A percentile compares a stretch with the other conserved stretches of the same genome.
phyloP scores from a whole-genome alignment of 2,888 invertebrate species.

The Aphrophora alni region DNA sequence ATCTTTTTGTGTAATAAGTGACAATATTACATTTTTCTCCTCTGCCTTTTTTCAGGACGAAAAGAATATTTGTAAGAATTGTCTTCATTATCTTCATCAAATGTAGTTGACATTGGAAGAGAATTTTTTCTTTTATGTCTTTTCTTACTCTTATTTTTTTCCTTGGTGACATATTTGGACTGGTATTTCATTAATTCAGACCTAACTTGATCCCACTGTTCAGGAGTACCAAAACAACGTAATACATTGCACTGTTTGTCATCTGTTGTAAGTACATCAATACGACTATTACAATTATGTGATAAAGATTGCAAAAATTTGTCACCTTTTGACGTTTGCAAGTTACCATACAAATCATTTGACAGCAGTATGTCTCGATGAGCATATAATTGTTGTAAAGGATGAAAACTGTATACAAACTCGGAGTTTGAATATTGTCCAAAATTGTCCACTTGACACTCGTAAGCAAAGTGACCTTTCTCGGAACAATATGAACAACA shows the following conservation, averaged over 20 bases:
- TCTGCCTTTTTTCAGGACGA: no score
- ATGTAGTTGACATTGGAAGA: no score
- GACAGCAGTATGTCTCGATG: background rate
- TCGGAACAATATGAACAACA: background rate
- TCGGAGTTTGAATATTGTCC: background rate
- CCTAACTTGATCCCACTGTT: background rate
- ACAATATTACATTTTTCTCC: no score
- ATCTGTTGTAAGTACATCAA: background rate
- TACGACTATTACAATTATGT: background rate
- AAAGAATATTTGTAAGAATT: no score
- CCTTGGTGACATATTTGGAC: no score
- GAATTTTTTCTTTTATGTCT: no score
- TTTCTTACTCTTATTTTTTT: no score
- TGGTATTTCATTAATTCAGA: background rate
- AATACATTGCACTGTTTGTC: background rate
- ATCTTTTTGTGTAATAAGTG: no score
- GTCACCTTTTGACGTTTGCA: background rate
- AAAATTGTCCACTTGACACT: background rate
- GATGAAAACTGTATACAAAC: background rate
- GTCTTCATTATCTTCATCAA: no score
- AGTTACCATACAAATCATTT: background rate
- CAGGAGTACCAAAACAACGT: background rate
- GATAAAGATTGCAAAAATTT: background rate
- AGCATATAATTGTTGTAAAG: background rate
- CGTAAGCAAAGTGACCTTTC: background rate